Conservation (phyloP, 2,113 vertebrate species). For the Megaleporinus macrocephalus region DNA sequence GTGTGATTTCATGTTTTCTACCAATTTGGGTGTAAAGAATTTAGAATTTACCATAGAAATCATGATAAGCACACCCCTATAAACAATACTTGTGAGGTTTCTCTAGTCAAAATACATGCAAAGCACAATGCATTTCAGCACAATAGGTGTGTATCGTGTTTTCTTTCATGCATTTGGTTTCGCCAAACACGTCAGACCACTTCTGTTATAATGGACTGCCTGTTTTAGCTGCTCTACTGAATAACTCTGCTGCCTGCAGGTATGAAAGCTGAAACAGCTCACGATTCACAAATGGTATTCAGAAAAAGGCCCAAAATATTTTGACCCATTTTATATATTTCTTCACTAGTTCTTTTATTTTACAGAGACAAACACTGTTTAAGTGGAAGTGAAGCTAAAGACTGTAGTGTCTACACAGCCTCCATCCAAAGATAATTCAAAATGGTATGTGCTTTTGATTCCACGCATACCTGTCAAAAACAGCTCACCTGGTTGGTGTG, state of each 20-base stretch:
- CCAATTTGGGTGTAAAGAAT: no score
- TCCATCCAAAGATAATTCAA: not conserved
- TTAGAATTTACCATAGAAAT: no score
- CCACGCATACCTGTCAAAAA: not conserved
- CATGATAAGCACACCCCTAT: not conserved
- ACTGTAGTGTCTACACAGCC: no score
- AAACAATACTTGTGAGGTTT: not conserved
- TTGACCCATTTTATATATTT: no score
- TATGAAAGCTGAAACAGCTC: not conserved
- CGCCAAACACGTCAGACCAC: slow-evolving; percentile 35
- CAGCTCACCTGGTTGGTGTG: slow-evolving; percentile 86
- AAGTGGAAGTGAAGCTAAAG: no score
- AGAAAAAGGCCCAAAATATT: no score
- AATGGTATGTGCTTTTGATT: not conserved
- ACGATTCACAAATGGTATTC: no score
- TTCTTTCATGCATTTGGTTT: not conserved
- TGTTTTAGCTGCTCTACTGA: not conserved
- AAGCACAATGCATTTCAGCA: not conserved
- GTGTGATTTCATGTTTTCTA: no score
- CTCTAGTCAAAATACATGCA: not conserved
- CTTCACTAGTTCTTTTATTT: no score
- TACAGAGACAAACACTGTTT: no score
- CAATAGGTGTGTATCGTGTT: slow-evolving; percentile 11
- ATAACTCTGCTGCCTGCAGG: not conserved
- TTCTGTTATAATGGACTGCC: not conserved